Evolutionary conservation across 2,888 invertebrate species (phyloP).

Genomic region (Nephrotoma flavescens): DNA sequence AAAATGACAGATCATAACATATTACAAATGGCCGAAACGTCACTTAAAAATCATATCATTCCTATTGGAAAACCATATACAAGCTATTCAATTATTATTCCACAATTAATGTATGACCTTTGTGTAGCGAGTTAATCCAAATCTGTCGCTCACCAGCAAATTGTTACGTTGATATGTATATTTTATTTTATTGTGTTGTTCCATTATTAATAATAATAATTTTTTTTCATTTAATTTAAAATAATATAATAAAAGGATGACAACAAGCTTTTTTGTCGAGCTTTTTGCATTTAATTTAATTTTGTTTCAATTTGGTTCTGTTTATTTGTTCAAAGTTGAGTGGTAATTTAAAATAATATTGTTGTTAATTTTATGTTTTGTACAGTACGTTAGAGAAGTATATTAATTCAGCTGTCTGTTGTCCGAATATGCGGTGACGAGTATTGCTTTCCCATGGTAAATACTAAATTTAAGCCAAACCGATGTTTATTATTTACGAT

Average conservation of each 20-base stretch:
- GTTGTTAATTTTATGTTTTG: no score
- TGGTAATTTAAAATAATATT: neutral
- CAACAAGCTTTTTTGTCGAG: neutral
- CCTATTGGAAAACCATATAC: no score
- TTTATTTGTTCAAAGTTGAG: neutral
- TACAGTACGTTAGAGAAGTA: no score
- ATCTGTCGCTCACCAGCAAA: neutral
- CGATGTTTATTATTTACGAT: no score
- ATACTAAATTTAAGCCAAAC: no score
- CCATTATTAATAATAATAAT: neutral
- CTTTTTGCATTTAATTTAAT: neutral
- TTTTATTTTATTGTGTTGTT: neutral
- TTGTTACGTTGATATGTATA: neutral
- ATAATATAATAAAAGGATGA: neutral
- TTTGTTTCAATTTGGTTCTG: neutral
- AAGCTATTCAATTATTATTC: neutral
- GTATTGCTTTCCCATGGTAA: no score
- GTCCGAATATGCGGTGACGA: no score
- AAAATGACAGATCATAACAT: no score
- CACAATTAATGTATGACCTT: neutral
- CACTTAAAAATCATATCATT: no score
- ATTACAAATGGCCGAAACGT: no score
- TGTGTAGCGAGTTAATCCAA: neutral
- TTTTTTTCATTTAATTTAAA: neutral
- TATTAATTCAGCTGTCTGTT: no score